Conservation (phyloP, 1,140 invertebrate genomes). For the Magallana gigas region DNA sequence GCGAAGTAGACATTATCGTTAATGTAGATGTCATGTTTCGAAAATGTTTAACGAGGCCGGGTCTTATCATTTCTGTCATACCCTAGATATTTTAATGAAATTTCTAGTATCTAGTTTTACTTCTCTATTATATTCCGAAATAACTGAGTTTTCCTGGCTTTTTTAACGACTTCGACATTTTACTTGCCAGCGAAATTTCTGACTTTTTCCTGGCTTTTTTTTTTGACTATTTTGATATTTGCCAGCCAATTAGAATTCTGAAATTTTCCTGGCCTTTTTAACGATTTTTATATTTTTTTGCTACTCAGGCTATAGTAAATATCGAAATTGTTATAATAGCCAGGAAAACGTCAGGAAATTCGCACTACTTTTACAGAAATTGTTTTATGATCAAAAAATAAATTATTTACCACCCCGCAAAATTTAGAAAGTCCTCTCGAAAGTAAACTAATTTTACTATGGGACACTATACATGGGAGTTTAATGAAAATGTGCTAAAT, state of each 20-base stretch:
- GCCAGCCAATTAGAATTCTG: not conserved
- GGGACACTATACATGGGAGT: no score
- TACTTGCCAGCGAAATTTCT: not conserved
- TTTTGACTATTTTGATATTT: not conserved
- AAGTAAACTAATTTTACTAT: no score
- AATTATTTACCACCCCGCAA: no score
- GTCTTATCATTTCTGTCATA: not conserved
- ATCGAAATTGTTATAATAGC: not conserved
- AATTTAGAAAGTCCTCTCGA: no score
- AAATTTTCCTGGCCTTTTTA: not conserved
- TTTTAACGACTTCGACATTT: not conserved
- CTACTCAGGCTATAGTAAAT: not conserved
- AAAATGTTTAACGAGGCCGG: not conserved
- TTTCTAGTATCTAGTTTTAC: not conserved
- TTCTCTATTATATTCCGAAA: not conserved
- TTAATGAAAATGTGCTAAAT: no score
- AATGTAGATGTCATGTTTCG: not conserved
- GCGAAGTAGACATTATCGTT: not conserved
- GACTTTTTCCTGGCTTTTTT: not conserved
- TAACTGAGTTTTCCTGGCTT: not conserved
- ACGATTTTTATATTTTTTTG: not conserved
- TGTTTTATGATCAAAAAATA: not conserved
- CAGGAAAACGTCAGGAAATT: not conserved
- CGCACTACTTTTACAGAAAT: not conserved
- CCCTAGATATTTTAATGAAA: no score